Percentiles rank a stretch among this genome's conserved stretches.
Conservation (phyloP, 2,888 invertebrate genomes). For the Chrysina gloriosa region DNA sequence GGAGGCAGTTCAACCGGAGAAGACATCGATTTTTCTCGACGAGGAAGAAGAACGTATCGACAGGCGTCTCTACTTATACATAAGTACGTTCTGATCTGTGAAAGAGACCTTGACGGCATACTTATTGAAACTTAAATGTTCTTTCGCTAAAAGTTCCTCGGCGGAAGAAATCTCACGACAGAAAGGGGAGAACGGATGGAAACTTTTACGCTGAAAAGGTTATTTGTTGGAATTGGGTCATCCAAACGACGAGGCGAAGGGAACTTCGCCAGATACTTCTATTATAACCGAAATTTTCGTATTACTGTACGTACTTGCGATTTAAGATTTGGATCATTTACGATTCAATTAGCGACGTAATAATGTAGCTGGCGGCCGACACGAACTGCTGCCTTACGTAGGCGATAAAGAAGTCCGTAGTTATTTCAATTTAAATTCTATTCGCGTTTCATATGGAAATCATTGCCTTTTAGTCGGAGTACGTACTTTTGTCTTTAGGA, state of each 20-base stretch:
- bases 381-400: background rate
- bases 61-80: constrained; percentile 29
- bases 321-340: constrained; percentile 23
- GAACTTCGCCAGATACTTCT: background rate
- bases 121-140: constrained; percentile 36
- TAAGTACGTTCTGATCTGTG: constrained; percentile 28
- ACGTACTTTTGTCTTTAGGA: background rate
- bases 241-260: background rate
- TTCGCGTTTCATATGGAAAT: background rate
- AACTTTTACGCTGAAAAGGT: constrained; percentile 31
- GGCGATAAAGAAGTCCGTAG: background rate
- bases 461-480: background rate
- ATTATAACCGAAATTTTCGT: constrained; percentile 23
- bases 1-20: constrained; percentile 17
- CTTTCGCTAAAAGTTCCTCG: constrained; percentile 27
- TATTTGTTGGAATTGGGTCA: constrained; percentile 34
- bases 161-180: constrained; percentile 3
- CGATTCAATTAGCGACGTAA: constrained; percentile 29
- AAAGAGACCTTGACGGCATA: constrained; percentile 32
- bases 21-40: constrained; percentile 33
- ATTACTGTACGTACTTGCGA: constrained; percentile 7
- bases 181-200: constrained; percentile 1
- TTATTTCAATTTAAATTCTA: constrained; percentile 10
- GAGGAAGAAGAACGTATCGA: constrained; percentile 16
- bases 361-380: constrained; percentile 16